Percentiles rank a stretch among this genome's conserved stretches.
Conservation (phyloP, 2,797 vertebrate species). For the Helicolenus hilgendorfi region DNA sequence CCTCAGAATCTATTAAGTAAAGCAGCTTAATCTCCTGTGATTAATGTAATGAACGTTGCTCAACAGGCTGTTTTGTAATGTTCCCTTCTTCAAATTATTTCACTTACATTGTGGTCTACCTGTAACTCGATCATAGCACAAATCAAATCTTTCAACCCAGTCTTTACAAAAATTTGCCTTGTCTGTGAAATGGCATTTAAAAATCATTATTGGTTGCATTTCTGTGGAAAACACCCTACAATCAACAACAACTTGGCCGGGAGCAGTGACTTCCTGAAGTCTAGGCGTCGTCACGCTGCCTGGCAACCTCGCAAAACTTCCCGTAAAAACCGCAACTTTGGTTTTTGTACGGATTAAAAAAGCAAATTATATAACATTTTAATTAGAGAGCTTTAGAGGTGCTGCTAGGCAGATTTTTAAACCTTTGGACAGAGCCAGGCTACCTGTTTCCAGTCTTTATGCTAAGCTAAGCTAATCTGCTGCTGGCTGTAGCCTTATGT, state of each 20-base stretch:
- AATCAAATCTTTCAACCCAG: not conserved
- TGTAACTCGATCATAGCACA: not conserved
- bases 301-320: not conserved
- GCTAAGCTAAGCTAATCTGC: not conserved
- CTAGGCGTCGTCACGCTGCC: not conserved
- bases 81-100: not conserved
- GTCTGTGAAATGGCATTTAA: not conserved
- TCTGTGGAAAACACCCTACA: not conserved
- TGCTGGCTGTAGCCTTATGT: not conserved
- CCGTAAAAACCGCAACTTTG: not conserved
- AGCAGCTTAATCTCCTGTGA: conserved; percentile 63
- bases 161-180: not conserved
- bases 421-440: not conserved
- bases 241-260: too few species aligned
- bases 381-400: not conserved
- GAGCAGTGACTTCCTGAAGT: not conserved
- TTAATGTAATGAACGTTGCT: conserved; percentile 67
- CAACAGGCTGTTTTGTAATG: conserved; percentile 52
- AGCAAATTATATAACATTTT: not conserved
- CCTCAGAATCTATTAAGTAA: conserved; percentile 52
- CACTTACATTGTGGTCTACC: not conserved
- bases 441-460: not conserved
- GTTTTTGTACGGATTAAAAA: not conserved
- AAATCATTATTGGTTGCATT: not conserved
- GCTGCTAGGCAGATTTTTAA: not conserved